phyloP scores from a whole-genome alignment of 2,888 invertebrate species.

The Mythimna loreyi region DNA sequence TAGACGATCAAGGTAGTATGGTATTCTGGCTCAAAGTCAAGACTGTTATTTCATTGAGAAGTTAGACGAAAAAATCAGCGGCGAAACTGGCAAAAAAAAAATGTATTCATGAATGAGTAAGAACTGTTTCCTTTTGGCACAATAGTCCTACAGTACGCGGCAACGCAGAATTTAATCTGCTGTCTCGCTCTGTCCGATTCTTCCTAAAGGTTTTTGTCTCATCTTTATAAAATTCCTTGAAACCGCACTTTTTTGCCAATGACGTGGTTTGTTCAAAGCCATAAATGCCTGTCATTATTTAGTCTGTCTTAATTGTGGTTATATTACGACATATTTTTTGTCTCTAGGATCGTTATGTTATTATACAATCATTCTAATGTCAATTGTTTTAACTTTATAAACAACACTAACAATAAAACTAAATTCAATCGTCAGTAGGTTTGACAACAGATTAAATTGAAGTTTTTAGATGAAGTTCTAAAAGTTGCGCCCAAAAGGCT shows the following conservation, averaged over 20 bases:
- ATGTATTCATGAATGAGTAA: neutral
- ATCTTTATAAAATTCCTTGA: constrained; percentile 41
- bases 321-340: neutral
- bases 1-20: neutral
- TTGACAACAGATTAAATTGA: too few relatives aligned
- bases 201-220: constrained; percentile 27
- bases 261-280: constrained; percentile 26
- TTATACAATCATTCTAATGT: neutral
- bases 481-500: neutral
- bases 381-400: neutral
- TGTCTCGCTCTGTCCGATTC: constrained; percentile 23
- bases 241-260: constrained; percentile 23
- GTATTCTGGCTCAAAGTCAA: neutral
- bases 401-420: neutral
- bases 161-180: constrained; percentile 13
- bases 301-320: neutral
- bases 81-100: neutral
- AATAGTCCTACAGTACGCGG: constrained; percentile 14
- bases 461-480: neutral
- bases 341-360: neutral
- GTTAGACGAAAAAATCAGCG: constrained; percentile 14
- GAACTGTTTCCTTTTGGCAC: constrained; percentile 29
- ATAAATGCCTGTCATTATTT: constrained; percentile 18
- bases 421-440: neutral
- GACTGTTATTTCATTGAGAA: constrained; percentile 7